Conservation (phyloP, 2,888 invertebrate genomes). For the Leuctra nigra region DNA sequence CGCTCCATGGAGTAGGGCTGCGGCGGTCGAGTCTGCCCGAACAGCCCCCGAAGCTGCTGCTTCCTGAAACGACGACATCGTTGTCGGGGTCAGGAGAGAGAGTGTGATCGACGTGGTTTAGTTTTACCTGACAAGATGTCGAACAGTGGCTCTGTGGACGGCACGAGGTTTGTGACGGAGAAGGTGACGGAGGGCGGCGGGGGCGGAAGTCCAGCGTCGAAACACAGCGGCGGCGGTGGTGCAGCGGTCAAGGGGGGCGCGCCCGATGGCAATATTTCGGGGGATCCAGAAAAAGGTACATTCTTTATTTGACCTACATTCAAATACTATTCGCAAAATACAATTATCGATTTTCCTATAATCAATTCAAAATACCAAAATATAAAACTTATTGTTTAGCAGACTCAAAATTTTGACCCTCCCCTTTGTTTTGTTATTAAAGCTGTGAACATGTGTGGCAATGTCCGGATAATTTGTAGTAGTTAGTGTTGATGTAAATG, state of each 20-base stretch:
- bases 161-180: constrained; percentile 30
- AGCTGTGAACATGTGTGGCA: too few species aligned
- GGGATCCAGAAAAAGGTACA: constrained; percentile 20
- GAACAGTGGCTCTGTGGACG: constrained; percentile 20
- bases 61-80: neutral
- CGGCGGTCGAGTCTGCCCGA: neutral
- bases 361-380: too few species aligned
- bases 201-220: constrained; percentile 19
- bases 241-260: constrained; percentile 19
- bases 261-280: constrained; percentile 23
- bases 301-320: neutral
- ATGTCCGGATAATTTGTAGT: too few species aligned
- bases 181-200: constrained; percentile 27
- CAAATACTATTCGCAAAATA: too few species aligned
- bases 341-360: too few species aligned
- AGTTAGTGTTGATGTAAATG: too few species aligned
- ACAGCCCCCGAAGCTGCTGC: neutral
- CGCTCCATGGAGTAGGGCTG: constrained; percentile 15
- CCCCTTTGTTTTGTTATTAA: too few species aligned
- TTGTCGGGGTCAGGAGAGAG: neutral
- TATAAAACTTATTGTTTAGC: too few species aligned
- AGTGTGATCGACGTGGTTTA: neutral
- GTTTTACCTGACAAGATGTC: neutral
- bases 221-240: constrained; percentile 22
- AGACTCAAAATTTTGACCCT: too few species aligned